Percentiles rank a stretch among this genome's conserved stretches.
Conservation (phyloP, 1,140 invertebrate genomes). For the Drosophila burlai region DNA sequence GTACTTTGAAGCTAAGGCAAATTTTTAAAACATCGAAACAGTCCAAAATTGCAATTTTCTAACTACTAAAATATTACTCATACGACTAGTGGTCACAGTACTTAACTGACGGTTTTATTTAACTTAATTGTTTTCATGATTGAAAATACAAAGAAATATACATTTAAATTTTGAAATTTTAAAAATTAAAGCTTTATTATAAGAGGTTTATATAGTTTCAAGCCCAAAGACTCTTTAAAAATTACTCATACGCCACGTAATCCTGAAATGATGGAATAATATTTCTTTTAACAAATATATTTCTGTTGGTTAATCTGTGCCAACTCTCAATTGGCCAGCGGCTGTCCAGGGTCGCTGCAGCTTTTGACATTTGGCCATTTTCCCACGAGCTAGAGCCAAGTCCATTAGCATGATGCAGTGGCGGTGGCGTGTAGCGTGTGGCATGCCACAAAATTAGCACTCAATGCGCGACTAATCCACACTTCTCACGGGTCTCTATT, state of each 20-base stretch:
- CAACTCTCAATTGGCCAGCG: constrained; percentile 18
- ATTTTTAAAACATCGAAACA: background rate
- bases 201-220: background rate
- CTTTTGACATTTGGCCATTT: constrained; percentile 65
- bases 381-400: constrained; percentile 50
- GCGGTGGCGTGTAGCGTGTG: constrained; percentile 37
- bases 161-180: background rate
- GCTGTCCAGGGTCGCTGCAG: constrained; percentile 48
- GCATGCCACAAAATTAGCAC: constrained; percentile 65
- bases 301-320: background rate
- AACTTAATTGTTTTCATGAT: too few relatives aligned
- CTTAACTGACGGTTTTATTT: too few relatives aligned
- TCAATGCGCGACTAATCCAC: constrained; percentile 34
- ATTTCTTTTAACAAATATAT: background rate
- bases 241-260: background rate
- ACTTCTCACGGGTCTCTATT: constrained; percentile 18
- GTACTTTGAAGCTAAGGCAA: background rate
- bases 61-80: background rate
- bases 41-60: background rate
- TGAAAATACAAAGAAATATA: background rate
- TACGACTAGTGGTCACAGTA: background rate
- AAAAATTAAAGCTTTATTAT: background rate
- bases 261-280: background rate
- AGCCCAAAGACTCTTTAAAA: background rate
- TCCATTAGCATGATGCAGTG: constrained; percentile 49